These are phyloP conservation scores for Allacma fusca DNA, from an alignment of 2,888 invertebrate genomes.

Conservation along the genomic window DNA sequence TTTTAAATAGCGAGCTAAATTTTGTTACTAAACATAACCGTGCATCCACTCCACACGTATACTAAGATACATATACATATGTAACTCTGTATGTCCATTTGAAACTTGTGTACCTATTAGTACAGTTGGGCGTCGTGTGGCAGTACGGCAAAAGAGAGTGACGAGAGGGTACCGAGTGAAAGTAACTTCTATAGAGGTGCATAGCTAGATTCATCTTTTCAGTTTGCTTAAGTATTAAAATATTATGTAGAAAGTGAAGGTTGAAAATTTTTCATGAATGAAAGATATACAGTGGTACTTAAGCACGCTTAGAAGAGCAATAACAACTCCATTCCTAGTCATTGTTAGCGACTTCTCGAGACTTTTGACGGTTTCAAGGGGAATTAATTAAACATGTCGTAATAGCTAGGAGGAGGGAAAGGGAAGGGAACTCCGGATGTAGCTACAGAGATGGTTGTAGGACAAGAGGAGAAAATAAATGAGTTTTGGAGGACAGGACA, in stretches of 20 bases:
- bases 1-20: background rate
- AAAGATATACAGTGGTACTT: background rate
- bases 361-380: constrained; percentile 17
- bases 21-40: too few species aligned
- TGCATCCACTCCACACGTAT: too few species aligned
- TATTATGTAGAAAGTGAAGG: background rate
- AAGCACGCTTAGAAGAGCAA: constrained; percentile 23
- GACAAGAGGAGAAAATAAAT: background rate
- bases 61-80: too few species aligned
- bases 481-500: constrained; percentile 27
- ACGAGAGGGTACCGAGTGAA: too few species aligned
- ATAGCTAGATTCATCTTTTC: too few species aligned
- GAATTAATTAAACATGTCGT: constrained; percentile 10
- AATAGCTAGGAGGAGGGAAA: background rate
- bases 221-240: background rate
- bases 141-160: too few species aligned
- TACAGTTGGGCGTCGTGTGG: too few species aligned
- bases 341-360: background rate
- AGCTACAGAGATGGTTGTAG: background rate
- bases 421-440: background rate
- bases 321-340: constrained; percentile 15
- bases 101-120: too few species aligned
- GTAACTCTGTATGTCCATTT: too few species aligned
- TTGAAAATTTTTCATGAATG: constrained; percentile 18
- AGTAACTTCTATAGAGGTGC: too few species aligned